phyloP scores from a whole-genome alignment of 1,140 invertebrate species.

The Drosophila punjabiensis region DNA sequence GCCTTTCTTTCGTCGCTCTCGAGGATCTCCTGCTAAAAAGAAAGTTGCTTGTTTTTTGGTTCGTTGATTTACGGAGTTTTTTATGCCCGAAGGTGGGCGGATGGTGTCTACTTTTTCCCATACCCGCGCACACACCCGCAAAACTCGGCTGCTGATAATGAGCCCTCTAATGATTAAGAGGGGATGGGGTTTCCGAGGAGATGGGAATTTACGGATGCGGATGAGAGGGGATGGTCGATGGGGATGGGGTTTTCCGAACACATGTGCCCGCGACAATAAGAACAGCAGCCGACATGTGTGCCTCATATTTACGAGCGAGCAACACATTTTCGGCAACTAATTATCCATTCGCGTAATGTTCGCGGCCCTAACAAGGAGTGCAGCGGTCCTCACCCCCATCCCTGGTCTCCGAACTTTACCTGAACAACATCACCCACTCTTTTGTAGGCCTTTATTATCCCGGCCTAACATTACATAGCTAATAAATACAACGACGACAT shows the following conservation, averaged over 20 bases:
- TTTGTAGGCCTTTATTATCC: constrained; percentile 26
- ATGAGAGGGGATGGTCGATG: not conserved
- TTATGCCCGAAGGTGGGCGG: constrained; percentile 17
- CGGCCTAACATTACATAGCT: constrained; percentile 52
- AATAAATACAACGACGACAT: constrained; percentile 61
- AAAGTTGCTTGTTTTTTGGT: constrained; percentile 57
- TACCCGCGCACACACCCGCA: constrained; percentile 33
- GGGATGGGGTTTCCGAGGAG: constrained; percentile 26
- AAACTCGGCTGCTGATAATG: constrained; percentile 72
- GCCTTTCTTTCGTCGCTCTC: constrained; percentile 42
- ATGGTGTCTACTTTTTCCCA: constrained; percentile 19
- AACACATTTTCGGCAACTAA: constrained; percentile 85
- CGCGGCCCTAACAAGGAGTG: constrained; percentile 59
- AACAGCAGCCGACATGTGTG: constrained; percentile 71
- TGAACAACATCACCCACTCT: constrained; percentile 39
- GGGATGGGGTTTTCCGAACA: constrained; percentile 21
- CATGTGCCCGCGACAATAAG: constrained; percentile 57
- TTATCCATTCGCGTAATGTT: constrained; percentile 83
- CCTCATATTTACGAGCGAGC: constrained; percentile 77
- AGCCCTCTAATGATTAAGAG: constrained; percentile 74
- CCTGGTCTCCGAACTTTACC: constrained; percentile 45
- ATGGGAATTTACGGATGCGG: constrained; percentile 17
- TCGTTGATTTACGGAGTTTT: constrained; percentile 71
- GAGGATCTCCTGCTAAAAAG: constrained; percentile 39
- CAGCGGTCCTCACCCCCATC: not conserved